Evolutionary conservation across 2,888 invertebrate genomes (phyloP), one percentile per base, ranked within the genome.

Genomic region (Acanthococcus lagerstroemiae): DNA sequence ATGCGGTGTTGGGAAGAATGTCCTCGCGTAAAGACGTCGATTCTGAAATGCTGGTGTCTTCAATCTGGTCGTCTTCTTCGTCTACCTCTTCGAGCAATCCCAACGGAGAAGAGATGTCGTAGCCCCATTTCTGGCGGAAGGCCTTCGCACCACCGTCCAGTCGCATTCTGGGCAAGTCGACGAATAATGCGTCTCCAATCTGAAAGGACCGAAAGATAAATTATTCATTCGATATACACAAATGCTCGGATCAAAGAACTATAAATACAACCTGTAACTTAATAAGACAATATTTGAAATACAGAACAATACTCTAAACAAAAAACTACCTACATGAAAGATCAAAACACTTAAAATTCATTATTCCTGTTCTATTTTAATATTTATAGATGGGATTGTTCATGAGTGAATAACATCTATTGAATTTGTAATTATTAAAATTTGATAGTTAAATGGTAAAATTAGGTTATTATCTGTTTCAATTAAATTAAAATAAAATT

Each of bases 1-100:
- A 65, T 75, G 76, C 63, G 66, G 58, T 61, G 12, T 26, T 17
- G 4, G 65, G 55, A 7, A 57, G 74, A n/a, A n/a, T n/a, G 81
- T 84, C 78, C 68, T 84, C 85, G 71, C 84, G 79, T 67, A 85
- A 76, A 15, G 84, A 84, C n/a, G 83, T 80, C 0, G 84, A 82
- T 72, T 82, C 82, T 72, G 82, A 83, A 21, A 65, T 55, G 67
- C 71, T 72, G 1, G 72, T 72, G 54, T 73, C 74, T 17, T 69
- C 70, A 7, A 68, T 71, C 12, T 68, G 70, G 12, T 69, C 71
- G 27, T 82, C 80, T 71, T 81, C 82, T 68, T 82, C 83, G 30
- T 82, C 80, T 71, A 84, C 84, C 75, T 85, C 85, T 72, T 84
- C 84, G 57, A 84, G 82, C 69, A 84, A 81, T 24, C 84, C 83